Base-by-base conservation (phyloP, 1,140 invertebrate species). In the Drosophila santomea region DNA sequence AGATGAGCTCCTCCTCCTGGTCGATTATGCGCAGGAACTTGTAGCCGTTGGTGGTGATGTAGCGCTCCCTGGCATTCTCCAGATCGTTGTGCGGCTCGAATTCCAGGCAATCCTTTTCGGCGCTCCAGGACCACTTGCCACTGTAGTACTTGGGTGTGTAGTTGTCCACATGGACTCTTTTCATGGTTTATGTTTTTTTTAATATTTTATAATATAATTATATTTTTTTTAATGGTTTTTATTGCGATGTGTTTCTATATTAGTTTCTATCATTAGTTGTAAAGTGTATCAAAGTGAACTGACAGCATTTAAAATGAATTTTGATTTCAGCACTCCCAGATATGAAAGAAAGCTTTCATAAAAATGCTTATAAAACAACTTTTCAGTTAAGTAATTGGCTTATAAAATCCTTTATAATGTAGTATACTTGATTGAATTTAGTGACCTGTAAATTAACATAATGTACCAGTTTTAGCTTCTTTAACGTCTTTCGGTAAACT, bases 1-100 rank as follows among this genome's bases (percentile, higher is more conserved):
- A 91, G 17, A 92, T 90, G 25, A 88, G 47, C 55, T 92, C 91
- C 38, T 92, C 91, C 32, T 88, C 64, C 48, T 92, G 89, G 58
- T 90, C 78, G 3, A 92, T 71, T 1, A 55, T 67, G 28, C 76
- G 78, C 20, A 78, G 44, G 32, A 92, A 92, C 25, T 75, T 74
- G 17, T 61, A 82, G 4, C 82, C 85, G 7, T 86, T 86, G 2
- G 89, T 84, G 4, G 50, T 69, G 3, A 92, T 69, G 32, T 69
- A 90, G 0, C 79, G 80, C 17, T 90, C 82, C 32, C 56, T 67
- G 6, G 44, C 50, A 35, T 78, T 12, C 15, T 48, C 63, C 10
- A 80, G 47, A 43, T 91, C 83, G 15, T 80, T 72, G 12, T 68
- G 50, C 0, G 76, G 57, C 15, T 88, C 67, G 44, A 90, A 92